Evolutionary conservation across 2,113 vertebrate genomes (phyloP).

Genomic region (Nematolebias whitei): DNA sequence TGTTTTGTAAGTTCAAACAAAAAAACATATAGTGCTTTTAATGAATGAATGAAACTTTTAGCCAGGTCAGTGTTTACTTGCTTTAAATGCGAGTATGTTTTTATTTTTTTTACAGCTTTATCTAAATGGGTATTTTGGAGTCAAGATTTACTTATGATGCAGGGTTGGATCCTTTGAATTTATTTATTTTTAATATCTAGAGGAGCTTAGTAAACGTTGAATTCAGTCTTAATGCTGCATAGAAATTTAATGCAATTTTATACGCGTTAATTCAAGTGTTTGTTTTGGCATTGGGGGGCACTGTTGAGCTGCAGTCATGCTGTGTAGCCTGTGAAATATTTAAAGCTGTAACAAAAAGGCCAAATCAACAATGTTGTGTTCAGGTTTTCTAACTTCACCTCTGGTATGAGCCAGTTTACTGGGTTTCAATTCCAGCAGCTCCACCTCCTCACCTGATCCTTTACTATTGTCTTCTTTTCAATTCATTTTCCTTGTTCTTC

Average conservation of each 20-base stretch:
- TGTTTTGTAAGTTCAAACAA: neutral
- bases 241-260: neutral
- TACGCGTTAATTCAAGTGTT: neutral
- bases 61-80: constrained; percentile 1
- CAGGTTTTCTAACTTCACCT: constrained; percentile 55
- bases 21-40: neutral
- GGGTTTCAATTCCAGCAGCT: constrained; percentile 41
- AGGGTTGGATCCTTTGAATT: too few relatives aligned
- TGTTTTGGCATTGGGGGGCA: constrained; percentile 48
- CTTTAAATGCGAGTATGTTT: neutral
- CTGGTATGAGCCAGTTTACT: constrained; percentile 48
- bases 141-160: too few relatives aligned
- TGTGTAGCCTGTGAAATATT: constrained; percentile 11
- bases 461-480: constrained; percentile 30
- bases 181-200: neutral
- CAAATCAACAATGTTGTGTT: constrained; percentile 41
- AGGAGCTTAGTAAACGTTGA: neutral
- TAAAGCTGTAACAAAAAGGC: constrained; percentile 20
- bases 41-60: neutral
- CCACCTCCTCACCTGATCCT: constrained; percentile 72
- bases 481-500: constrained; percentile 9
- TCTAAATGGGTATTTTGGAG: too few relatives aligned
- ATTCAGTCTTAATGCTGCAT: neutral
- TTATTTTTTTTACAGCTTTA: neutral
- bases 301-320: constrained; percentile 47